phyloP scores from a whole-genome alignment of 2,113 vertebrate genomes.

The Anhinga rufa region DNA sequence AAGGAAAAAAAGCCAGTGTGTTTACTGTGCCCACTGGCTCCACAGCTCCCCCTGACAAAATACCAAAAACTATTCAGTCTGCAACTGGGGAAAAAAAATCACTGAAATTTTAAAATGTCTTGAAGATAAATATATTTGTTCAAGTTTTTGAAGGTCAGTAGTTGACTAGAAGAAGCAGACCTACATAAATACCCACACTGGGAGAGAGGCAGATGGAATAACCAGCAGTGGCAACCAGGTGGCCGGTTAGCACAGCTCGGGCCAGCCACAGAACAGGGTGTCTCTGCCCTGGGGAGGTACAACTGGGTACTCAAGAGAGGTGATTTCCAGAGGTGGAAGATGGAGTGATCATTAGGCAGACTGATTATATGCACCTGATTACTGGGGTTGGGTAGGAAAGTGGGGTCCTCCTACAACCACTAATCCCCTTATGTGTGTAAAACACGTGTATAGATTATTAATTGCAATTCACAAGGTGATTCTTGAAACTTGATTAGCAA shows the following conservation, averaged over 20 bases:
- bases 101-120: neutral
- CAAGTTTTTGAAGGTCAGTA: neutral
- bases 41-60: neutral
- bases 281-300: neutral
- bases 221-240: neutral
- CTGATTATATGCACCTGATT: too few relatives aligned
- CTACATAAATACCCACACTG: neutral
- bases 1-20: neutral
- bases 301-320: rapidly evolving
- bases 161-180: neutral
- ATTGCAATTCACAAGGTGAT: neutral
- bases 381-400: neutral
- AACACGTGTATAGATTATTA: neutral
- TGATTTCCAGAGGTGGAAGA: neutral
- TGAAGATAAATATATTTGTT: neutral
- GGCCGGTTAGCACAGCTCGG: neutral
- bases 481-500: neutral
- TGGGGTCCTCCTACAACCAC: neutral
- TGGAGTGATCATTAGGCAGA: neutral
- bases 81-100: rapidly evolving
- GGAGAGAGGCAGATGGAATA: neutral
- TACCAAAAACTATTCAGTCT: neutral
- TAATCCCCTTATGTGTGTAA: neutral
- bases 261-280: rapidly evolving
- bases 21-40: neutral